Conservation (phyloP, 2,888 invertebrate genomes). For the Nomada flava region DNA sequence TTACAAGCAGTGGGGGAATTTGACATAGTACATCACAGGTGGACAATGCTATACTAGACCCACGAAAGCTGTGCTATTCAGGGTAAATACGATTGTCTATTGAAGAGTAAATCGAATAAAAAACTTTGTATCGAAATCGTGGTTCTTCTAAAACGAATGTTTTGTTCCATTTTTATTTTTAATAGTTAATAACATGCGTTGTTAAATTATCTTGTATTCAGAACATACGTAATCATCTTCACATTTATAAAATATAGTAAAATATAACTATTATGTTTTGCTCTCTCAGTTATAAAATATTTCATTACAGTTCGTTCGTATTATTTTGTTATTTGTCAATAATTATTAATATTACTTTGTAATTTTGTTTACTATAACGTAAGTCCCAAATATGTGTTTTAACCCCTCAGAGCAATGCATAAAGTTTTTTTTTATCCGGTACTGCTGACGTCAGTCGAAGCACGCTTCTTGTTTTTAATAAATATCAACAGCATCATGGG, state of each 20-base stretch:
- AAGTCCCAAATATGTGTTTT: not conserved
- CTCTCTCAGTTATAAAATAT: not conserved
- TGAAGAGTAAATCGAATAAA: not conserved
- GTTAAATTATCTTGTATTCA: no score
- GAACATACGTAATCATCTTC: not conserved
- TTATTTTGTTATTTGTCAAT: not conserved
- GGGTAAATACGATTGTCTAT: not conserved
- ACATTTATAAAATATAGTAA: not conserved
- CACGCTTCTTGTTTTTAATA: not conserved
- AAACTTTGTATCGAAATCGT: slow-evolving; percentile 2
- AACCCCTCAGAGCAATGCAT: not conserved
- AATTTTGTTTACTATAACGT: not conserved
- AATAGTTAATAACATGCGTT: no score
- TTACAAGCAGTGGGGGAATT: slow-evolving; percentile 21
- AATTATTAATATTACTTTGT: not conserved
- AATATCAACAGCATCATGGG: not conserved
- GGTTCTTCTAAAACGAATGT: slow-evolving; percentile 8
- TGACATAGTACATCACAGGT: slow-evolving; percentile 20
- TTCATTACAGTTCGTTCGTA: not conserved
- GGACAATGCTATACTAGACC: not conserved
- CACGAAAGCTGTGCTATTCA: slow-evolving; percentile 8
- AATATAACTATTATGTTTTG: not conserved
- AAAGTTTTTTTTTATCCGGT: not conserved
- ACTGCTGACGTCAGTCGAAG: not conserved
- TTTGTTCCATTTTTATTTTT: not conserved